phyloP scores from a whole-genome alignment of 2,113 vertebrate genomes.

The Zeus faber region DNA sequence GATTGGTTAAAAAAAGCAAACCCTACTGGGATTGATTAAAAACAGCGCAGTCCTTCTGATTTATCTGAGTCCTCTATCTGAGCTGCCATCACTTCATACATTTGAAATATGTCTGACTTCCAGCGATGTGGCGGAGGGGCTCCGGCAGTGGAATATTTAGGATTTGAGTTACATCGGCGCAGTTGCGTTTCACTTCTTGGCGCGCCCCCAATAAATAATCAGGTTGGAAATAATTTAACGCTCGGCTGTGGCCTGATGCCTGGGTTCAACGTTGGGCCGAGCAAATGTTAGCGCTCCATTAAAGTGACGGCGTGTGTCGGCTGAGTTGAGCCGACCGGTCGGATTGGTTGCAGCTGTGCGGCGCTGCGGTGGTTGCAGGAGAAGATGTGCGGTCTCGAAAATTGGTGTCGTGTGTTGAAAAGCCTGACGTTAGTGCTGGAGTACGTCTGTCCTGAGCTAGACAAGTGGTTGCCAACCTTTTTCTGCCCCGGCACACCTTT shows the following conservation, averaged over 20 bases:
- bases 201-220: neutral
- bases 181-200: too few relatives aligned
- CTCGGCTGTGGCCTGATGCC: neutral
- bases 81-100: neutral
- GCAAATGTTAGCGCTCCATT: slow-evolving; percentile 32
- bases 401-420: neutral
- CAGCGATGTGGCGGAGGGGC: neutral
- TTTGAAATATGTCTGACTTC: neutral
- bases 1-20: too few relatives aligned
- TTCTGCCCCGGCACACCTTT: too few relatives aligned
- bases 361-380: slow-evolving; percentile 9
- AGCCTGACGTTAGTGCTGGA: too few relatives aligned
- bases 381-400: slow-evolving; percentile 19
- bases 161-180: too few relatives aligned
- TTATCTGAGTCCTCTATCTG: neutral
- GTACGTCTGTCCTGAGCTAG: too few relatives aligned
- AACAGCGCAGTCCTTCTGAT: neutral
- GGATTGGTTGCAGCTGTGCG: slow-evolving; percentile 46
- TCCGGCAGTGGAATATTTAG: too few relatives aligned
- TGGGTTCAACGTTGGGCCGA: neutral
- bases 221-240: neutral
- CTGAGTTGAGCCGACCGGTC: slow-evolving; percentile 25
- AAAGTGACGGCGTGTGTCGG: slow-evolving; percentile 26
- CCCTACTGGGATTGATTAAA: neutral
- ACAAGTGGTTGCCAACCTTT: too few relatives aligned